Conservation (phyloP, 2,888 invertebrate species). For the Marasmarcha lunaedactyla region DNA sequence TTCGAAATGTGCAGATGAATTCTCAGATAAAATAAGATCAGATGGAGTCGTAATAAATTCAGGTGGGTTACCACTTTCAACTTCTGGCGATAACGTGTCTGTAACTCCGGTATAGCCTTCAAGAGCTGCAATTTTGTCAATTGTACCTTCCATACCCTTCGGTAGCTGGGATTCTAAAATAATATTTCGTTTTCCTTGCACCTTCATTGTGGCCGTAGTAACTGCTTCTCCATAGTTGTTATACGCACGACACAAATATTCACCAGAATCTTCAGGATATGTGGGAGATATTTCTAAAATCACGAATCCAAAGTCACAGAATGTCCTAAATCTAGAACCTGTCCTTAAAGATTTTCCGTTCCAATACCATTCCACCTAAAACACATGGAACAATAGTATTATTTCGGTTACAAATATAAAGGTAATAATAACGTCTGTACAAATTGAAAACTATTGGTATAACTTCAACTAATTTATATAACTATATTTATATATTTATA, state of each 20-base stretch:
- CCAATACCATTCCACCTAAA: slow-evolving; percentile 92
- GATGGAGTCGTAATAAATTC: slow-evolving; percentile 90
- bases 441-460: too few relatives aligned
- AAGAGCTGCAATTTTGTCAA: slow-evolving; percentile 91
- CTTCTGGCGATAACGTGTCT: slow-evolving; percentile 77
- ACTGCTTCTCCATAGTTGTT: slow-evolving; percentile 94
- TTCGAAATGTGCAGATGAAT: slow-evolving; percentile 92
- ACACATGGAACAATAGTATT: too few relatives aligned
- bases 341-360: slow-evolving; percentile 90
- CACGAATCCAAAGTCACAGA: slow-evolving; percentile 98
- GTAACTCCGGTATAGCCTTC: slow-evolving; percentile 85
- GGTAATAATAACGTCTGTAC: too few relatives aligned
- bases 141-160: slow-evolving; percentile 93
- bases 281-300: slow-evolving; percentile 97
- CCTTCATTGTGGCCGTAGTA: slow-evolving; percentile 89
- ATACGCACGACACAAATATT: slow-evolving; percentile 88
- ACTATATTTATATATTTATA: not conserved
- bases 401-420: too few relatives aligned
- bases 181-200: slow-evolving; percentile 91
- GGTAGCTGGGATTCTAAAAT: slow-evolving; percentile 92
- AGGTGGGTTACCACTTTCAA: slow-evolving; percentile 88
- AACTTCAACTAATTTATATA: too few relatives aligned
- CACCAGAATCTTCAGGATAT: slow-evolving; percentile 95
- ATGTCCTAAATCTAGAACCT: slow-evolving; percentile 94
- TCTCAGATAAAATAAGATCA: slow-evolving; percentile 86